These are phyloP conservation scores for Sminthopsis crassicaudata DNA, from an alignment of 2,113 vertebrate species.

Conservation along the genomic window DNA sequence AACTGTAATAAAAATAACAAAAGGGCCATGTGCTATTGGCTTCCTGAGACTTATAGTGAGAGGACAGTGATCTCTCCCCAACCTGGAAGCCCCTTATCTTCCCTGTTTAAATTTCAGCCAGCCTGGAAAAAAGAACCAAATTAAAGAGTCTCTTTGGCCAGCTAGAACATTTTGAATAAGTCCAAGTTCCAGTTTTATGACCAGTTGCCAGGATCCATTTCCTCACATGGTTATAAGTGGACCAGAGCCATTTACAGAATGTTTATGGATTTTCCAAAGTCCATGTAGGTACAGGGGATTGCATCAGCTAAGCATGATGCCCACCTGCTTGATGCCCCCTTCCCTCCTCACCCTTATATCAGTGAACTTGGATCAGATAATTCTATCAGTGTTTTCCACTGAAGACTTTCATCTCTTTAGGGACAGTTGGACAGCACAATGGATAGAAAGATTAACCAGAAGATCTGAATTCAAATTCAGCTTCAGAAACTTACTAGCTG, in stretches of 20 bases:
- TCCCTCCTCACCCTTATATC: not conserved
- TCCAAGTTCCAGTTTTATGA: not conserved
- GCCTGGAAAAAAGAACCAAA: not conserved
- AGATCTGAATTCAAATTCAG: not conserved
- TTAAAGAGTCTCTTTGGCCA: not conserved
- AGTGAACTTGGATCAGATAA: not conserved
- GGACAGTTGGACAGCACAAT: not conserved
- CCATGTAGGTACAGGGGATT: no score
- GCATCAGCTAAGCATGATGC: not conserved
- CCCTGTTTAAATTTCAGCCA: not conserved
- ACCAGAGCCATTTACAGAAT: no score
- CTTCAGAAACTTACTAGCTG: not conserved
- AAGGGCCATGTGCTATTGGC: no score
- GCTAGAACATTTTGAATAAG: not conserved
- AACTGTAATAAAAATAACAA: no score
- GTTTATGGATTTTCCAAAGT: no score
- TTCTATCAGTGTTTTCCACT: not conserved
- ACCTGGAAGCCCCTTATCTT: not conserved
- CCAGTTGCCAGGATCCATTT: not conserved
- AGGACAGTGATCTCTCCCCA: no score
- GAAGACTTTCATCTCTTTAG: not conserved
- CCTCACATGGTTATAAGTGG: not conserved
- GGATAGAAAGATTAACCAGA: not conserved
- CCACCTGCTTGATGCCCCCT: no score
- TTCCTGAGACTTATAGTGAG: not conserved